Conservation (phyloP, 1,140 invertebrate genomes). For the Scaptomyza montana region DNA sequence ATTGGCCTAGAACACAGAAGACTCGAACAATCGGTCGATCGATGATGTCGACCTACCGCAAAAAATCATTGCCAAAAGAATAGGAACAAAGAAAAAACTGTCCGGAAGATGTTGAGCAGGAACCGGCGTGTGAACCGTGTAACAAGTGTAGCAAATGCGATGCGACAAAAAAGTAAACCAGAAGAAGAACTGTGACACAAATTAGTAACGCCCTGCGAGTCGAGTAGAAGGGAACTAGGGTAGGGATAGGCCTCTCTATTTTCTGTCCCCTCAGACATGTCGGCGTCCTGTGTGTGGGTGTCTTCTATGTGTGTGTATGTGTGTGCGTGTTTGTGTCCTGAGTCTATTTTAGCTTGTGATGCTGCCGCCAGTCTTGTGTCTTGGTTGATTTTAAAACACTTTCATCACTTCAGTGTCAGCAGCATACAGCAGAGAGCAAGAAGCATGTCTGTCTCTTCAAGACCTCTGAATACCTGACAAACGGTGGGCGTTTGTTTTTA, state of each 20-base stretch:
- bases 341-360: constrained; percentile 47
- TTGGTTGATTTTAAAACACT: constrained; percentile 78
- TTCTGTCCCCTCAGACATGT: constrained; percentile 34
- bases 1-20: constrained; percentile 29
- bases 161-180: constrained; percentile 13
- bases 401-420: constrained; percentile 71
- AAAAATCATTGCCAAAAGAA: constrained; percentile 64
- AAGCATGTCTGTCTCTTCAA: constrained; percentile 63
- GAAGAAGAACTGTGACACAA: constrained; percentile 70
- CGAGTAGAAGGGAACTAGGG: constrained; percentile 1
- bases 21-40: constrained; percentile 35
- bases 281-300: constrained; percentile 57
- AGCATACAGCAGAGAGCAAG: constrained; percentile 18
- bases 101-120: constrained; percentile 57
- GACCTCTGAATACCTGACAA: constrained; percentile 27
- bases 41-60: constrained; percentile 81
- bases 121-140: constrained; percentile 79
- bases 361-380: constrained; percentile 58
- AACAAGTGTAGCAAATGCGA: constrained; percentile 79
- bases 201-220: constrained; percentile 71
- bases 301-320: constrained; percentile 33
- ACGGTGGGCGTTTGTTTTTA: constrained; percentile 79
- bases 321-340: not conserved
- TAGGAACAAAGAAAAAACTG: constrained; percentile 23
- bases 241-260: constrained; percentile 2